Evolutionary conservation across 2,888 invertebrate genomes (phyloP).

Genomic region (Pristionchus mayeri): DNA sequence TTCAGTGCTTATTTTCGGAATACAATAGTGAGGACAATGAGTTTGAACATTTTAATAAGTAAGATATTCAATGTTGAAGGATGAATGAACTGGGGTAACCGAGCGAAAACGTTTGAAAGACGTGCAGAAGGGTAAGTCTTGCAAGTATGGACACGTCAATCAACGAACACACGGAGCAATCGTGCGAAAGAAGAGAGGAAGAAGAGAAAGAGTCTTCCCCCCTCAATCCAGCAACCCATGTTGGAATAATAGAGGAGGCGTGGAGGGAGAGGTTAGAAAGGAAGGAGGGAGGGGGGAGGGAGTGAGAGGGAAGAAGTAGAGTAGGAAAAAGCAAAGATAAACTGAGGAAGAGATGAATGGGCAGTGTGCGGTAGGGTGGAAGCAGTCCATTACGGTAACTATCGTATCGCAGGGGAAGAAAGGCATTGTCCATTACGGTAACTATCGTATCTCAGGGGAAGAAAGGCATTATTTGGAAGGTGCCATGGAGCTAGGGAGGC

Average conservation of each 20-base stretch:
- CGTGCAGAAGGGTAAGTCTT: neutral
- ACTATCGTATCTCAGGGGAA: neutral
- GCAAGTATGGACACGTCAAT: neutral
- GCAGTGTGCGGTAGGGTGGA: neutral
- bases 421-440: conserved; percentile 6
- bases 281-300: conserved; percentile 76
- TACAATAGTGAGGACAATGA: no score
- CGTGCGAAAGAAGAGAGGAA: neutral
- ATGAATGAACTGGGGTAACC: no score
- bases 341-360: conserved; percentile 21
- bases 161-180: neutral
- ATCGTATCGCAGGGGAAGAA: neutral
- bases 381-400: conserved; percentile 19
- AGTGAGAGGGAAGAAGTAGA: conserved; percentile 21
- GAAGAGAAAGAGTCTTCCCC: neutral
- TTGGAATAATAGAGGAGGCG: conserved; percentile 28
- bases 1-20: no score
- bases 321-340: conserved; percentile 32
- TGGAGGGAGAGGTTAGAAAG: conserved; percentile 80
- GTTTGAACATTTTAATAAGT: no score
- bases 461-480: neutral
- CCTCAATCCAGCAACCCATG: conserved; percentile 28
- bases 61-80: no score
- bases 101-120: no score
- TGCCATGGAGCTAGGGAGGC: neutral